These are phyloP conservation scores for Acyrthosiphon pisum DNA, from an alignment of 1,140 invertebrate genomes.

Conservation along the genomic window DNA sequence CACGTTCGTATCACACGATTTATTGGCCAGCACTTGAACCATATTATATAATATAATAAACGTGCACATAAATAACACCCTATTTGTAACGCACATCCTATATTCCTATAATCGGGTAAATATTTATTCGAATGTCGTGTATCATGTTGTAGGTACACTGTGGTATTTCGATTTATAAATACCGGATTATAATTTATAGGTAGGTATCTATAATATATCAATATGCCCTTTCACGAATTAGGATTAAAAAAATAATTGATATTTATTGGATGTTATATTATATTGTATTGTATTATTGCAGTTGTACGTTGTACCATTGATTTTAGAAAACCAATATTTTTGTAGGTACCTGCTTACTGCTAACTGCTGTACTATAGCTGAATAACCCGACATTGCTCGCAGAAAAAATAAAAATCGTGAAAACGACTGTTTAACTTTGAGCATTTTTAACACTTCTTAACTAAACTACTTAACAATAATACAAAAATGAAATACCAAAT, in stretches of 20 bases:
- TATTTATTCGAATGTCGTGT: constrained; percentile 6
- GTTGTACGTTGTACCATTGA: background rate
- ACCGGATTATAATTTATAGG: background rate
- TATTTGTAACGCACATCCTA: background rate
- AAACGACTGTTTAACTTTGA: too few species aligned
- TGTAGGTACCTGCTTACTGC: background rate
- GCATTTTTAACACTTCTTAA: too few species aligned
- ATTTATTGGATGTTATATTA: background rate
- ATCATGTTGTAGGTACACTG: background rate
- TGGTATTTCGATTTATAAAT: constrained; percentile 11
- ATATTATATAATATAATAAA: background rate
- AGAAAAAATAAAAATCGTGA: background rate
- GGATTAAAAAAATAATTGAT: background rate
- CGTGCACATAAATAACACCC: background rate
- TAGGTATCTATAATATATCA: background rate
- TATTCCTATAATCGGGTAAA: background rate
- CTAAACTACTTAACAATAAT: too few species aligned
- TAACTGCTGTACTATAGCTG: background rate
- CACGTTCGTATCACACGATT: constrained; percentile 4
- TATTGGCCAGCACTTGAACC: background rate
- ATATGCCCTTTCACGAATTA: background rate
- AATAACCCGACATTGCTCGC: background rate
- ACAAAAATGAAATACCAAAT: too few species aligned
- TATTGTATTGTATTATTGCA: background rate
- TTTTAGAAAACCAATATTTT: background rate